Conservation (phyloP, 1,140 invertebrate species). For the Psilanteris sp. region DNA sequence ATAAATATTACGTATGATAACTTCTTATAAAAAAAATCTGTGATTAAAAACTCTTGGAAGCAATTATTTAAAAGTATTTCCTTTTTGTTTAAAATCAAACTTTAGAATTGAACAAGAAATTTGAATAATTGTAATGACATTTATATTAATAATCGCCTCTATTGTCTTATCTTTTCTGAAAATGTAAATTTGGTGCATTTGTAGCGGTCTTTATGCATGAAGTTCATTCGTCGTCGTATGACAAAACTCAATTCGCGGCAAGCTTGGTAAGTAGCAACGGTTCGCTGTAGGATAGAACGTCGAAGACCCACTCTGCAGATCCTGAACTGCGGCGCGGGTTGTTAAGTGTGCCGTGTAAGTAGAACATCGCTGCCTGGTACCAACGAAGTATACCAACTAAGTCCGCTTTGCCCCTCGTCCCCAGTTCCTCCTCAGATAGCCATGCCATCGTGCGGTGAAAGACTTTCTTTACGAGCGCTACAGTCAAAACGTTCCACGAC, state of each 20-base stretch:
- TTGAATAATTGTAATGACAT: no score
- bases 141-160: no score
- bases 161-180: no score
- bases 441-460: slow-evolving; percentile 73
- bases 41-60: no score
- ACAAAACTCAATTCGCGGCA: slow-evolving; percentile 49
- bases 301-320: slow-evolving; percentile 74
- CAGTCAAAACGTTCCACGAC: slow-evolving; percentile 65
- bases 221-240: slow-evolving; percentile 31
- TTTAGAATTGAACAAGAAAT: no score
- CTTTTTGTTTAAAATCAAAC: no score
- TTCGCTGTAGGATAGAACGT: slow-evolving; percentile 67
- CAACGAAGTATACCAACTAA: slow-evolving; percentile 77
- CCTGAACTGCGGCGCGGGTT: slow-evolving; percentile 74
- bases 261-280: slow-evolving; percentile 56
- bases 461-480: slow-evolving; percentile 78
- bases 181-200: no score
- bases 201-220: slow-evolving; percentile 17
- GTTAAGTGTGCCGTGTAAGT: slow-evolving; percentile 80
- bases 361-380: slow-evolving; percentile 79
- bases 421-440: slow-evolving; percentile 61
- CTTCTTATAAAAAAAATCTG: no score
- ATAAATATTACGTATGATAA: no score
- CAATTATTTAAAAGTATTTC: no score
- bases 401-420: slow-evolving; percentile 69